These are phyloP conservation scores for Drosophila lacertosa DNA, from an alignment of 1,140 invertebrate genomes.

Conservation along the genomic window DNA sequence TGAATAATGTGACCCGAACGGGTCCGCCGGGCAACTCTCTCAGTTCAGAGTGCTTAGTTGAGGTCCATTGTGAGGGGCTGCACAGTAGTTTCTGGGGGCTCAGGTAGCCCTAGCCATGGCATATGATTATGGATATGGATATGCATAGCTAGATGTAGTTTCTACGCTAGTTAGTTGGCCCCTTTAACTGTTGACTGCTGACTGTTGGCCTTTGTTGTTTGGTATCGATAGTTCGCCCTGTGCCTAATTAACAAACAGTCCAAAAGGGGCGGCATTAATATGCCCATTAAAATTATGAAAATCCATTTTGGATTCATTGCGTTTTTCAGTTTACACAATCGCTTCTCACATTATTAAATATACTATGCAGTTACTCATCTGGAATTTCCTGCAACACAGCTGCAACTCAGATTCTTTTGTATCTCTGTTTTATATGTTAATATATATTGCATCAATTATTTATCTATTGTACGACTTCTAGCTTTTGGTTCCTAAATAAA, in stretches of 20 bases:
- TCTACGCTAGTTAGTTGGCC: slow-evolving; percentile 18
- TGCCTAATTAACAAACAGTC: slow-evolving; percentile 61
- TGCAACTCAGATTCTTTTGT: background rate
- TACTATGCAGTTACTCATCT: slow-evolving; percentile 2
- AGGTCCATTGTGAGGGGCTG: slow-evolving; percentile 9
- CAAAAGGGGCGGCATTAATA: slow-evolving; percentile 71
- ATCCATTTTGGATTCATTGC: slow-evolving; percentile 51
- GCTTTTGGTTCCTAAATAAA: too few species aligned
- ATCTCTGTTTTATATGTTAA: too few species aligned
- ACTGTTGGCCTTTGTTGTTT: slow-evolving; percentile 27
- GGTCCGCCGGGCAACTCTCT: slow-evolving; percentile 40
- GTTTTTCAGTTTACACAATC: slow-evolving; percentile 16
- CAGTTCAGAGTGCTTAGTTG: slow-evolving; percentile 1
- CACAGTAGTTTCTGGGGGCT: slow-evolving; percentile 43
- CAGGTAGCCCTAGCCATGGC: slow-evolving; percentile 35
- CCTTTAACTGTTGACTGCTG: slow-evolving; percentile 31
- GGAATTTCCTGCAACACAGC: slow-evolving; percentile 7
- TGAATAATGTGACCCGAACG: slow-evolving; percentile 76
- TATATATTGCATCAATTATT: too few species aligned
- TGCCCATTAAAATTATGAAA: slow-evolving; percentile 81
- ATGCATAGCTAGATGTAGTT: slow-evolving; percentile 1
- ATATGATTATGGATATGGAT: slow-evolving; percentile 32
- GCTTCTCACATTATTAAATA: slow-evolving; percentile 45
- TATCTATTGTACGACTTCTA: too few species aligned
- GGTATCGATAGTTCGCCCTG: slow-evolving; percentile 24